A percentile compares a stretch with the other conserved stretches of the same genome.
Conservation (phyloP, 2,113 vertebrate genomes). For the Quiscalus mexicanus region DNA sequence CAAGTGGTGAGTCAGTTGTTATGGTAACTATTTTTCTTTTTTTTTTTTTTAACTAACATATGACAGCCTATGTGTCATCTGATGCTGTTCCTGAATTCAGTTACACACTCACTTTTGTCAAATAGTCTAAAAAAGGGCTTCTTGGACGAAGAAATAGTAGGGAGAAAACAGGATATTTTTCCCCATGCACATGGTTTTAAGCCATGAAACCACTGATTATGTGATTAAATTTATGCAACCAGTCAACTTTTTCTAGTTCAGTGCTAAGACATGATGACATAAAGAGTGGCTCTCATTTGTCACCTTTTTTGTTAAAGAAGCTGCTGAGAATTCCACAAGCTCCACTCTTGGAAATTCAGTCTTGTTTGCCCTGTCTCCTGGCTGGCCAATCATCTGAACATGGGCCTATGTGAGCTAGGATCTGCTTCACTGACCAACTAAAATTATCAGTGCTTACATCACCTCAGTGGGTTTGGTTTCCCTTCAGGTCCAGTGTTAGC, state of each 20-base stretch:
- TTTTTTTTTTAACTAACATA: conserved; percentile 7
- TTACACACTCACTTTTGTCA: conserved; percentile 9
- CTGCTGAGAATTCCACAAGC: not conserved
- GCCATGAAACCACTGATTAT: not conserved
- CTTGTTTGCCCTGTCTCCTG: not conserved
- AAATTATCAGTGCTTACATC: not conserved
- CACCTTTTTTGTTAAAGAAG: not conserved
- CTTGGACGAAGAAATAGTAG: not conserved
- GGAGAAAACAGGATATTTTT: not conserved
- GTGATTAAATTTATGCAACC: not conserved
- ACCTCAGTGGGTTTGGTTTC: not conserved
- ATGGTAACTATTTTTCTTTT: conserved; percentile 50
- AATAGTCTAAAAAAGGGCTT: conserved; percentile 1
- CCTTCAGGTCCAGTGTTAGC: not conserved
- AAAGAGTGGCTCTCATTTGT: not conserved
- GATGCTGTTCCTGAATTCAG: conserved; percentile 39
- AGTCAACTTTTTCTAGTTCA: not conserved
- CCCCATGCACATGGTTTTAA: not conserved
- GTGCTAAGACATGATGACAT: not conserved
- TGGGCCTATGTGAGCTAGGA: not conserved
- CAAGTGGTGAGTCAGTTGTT: conserved; percentile 55
- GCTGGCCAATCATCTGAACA: not conserved
- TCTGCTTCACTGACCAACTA: not conserved
- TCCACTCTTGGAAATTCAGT: not conserved
- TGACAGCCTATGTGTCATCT: conserved; percentile 52